Base-by-base conservation (phyloP, 2,797 vertebrate species). In the Molossus alvarezi region DNA sequence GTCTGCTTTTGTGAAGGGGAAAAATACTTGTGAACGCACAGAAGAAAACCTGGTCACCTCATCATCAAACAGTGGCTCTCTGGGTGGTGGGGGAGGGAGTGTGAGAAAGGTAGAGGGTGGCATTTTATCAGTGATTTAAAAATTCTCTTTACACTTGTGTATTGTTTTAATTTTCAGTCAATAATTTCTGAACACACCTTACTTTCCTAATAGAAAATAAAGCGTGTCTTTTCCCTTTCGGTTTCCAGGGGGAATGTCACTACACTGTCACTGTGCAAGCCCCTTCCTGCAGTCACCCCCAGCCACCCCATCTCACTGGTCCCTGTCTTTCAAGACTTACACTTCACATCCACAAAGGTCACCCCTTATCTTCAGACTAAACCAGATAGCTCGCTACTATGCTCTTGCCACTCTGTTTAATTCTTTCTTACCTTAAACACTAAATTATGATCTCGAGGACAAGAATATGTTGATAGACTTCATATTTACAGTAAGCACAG, bases 381-480 rank as follows among this genome's bases (percentile, higher is more conserved):
- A 67, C 79, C 55, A 75, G 64, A 51, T 65, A 9, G 33, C 33
- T 15, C 29, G 67, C 60, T 53, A 23, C 23, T 21, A 0, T 45
- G 27, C 9, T 64, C 9, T 71, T 64, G 64, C 18, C 45, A 41
- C 82, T 62, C 29, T 79, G 23, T 57, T 79, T 67, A 53, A 58
- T 72, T 64, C 13, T 88, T 95, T 93, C 13, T 85, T 64, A 33
- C 13, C 79, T 84, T 85, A 88, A 95, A 72, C 60, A 84, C n/a
- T 29, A 62, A 60, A 55, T 12, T 82, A 69, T 72, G 51, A 80
- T 64, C 60, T 82, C 65, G 29, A 75, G 20, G 65, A 14, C 18
- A 20, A 57, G 86, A 51, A 45, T 75, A 53, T 62, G 58, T 85
- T 82, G 69, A 51, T 21, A 21, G 27, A 75, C 21, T 88, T 88